Percentiles rank a stretch among this genome's conserved stretches.
Evolutionary conservation across 2,113 vertebrate genomes (phyloP).

Genomic region (Plotosus lineatus): DNA sequence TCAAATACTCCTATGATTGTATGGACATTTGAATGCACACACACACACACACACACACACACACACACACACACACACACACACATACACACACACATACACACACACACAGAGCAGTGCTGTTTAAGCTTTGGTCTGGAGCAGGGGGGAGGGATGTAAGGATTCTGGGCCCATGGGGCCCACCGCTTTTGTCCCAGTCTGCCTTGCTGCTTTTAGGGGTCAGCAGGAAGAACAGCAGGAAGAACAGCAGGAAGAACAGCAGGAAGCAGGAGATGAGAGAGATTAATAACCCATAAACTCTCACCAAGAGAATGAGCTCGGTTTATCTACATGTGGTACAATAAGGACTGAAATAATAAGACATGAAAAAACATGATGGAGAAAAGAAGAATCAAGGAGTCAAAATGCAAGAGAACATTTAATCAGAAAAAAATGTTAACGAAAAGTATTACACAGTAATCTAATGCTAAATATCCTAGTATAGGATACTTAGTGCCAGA

Average conservation of each 20-base stretch:
- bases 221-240: slow-evolving; percentile 14
- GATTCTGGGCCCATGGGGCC: too few species aligned
- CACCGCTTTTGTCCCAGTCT: slow-evolving; percentile 13
- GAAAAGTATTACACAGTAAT: not conserved
- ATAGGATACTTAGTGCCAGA: too few species aligned
- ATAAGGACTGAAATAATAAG: not conserved
- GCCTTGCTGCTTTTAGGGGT: slow-evolving; percentile 8
- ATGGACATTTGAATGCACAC: not conserved
- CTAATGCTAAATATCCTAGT: not conserved
- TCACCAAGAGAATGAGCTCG: slow-evolving; percentile 29
- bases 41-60: not conserved
- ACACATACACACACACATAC: not conserved
- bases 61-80: not conserved
- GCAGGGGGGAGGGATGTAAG: not conserved
- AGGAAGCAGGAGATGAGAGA: slow-evolving; percentile 19
- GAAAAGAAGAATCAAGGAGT: not conserved
- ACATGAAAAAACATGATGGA: not conserved
- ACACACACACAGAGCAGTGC: not conserved
- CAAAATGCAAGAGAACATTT: not conserved
- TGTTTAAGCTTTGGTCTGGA: not conserved
- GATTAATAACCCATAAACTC: slow-evolving; percentile 37
- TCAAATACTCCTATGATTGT: not conserved
- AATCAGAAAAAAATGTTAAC: not conserved
- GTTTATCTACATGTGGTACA: slow-evolving; percentile 23
- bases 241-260: slow-evolving; percentile 11